Evolutionary conservation across 2,113 vertebrate species (phyloP).

Genomic region (Picathartes gymnocephalus): DNA sequence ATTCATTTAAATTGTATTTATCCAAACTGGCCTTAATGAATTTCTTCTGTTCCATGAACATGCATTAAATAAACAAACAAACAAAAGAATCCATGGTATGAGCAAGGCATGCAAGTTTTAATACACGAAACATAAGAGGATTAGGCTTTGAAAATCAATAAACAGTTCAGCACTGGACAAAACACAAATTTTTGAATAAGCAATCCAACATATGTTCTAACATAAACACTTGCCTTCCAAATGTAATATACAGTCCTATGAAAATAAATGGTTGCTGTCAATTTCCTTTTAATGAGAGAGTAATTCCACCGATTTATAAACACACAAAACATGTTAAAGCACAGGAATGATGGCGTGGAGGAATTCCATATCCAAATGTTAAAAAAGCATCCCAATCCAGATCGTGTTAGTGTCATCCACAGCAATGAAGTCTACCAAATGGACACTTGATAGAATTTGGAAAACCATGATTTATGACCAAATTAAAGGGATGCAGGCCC

Average conservation of each 20-base stretch:
- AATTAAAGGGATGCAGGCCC: neutral
- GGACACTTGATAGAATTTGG: neutral
- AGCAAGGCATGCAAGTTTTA: conserved; percentile 68
- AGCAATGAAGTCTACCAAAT: neutral
- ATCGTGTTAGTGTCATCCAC: neutral
- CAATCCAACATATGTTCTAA: conserved; percentile 65
- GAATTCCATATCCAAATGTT: conserved; percentile 2
- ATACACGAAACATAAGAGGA: conserved; percentile 61
- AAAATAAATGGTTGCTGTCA: conserved; percentile 72
- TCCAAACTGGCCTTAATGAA: conserved; percentile 65
- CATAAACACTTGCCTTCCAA: conserved; percentile 68
- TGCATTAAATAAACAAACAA: conserved; percentile 66
- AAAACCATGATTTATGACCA: neutral
- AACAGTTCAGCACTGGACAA: conserved; percentile 60
- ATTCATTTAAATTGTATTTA: conserved; percentile 14
- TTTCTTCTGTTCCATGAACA: conserved; percentile 68
- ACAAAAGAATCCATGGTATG: conserved; percentile 47
- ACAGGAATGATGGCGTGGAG: neutral
- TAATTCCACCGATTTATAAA: conserved; percentile 40
- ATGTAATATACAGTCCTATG: conserved; percentile 61
- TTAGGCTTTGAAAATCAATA: conserved; percentile 63
- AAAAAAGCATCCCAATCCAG: neutral
- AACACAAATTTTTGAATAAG: conserved; percentile 54
- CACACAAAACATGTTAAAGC: conserved; percentile 14
- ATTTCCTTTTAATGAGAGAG: conserved; percentile 60